Percentiles rank a stretch among this genome's conserved stretches.
These are phyloP conservation scores for Helicoverpa zea DNA, from an alignment of 1,140 invertebrate genomes.

Conservation along the genomic window DNA sequence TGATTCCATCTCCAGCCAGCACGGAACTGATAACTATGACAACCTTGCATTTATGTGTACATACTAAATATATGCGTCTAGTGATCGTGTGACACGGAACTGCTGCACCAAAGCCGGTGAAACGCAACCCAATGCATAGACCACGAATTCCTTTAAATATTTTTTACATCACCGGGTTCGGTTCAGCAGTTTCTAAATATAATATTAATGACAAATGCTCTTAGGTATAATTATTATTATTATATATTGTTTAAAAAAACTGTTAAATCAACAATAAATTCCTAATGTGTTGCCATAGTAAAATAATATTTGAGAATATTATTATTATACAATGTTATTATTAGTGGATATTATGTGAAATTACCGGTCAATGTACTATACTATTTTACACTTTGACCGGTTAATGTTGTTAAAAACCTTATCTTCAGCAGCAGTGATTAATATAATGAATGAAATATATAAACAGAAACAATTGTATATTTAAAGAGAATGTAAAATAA, in stretches of 20 bases:
- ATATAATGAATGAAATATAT: not conserved
- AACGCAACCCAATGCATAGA: not conserved
- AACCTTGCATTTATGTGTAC: constrained; percentile 27
- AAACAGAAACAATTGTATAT: constrained; percentile 4
- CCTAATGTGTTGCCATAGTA: constrained; percentile 51
- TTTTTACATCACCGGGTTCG: not conserved
- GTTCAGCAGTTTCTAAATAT: not conserved
- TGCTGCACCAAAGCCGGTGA: not conserved
- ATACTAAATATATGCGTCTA: constrained; percentile 29
- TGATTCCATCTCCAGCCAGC: not conserved
- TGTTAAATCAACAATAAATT: constrained; percentile 40
- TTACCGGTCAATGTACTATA: not conserved
- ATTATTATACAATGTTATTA: constrained; percentile 29
- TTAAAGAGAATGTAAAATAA: not conserved
- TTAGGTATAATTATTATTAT: constrained; percentile 2
- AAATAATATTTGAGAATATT: constrained; percentile 32
- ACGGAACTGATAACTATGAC: constrained; percentile 12
- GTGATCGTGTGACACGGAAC: not conserved
- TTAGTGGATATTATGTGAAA: constrained; percentile 9
- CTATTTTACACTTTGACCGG: not conserved
- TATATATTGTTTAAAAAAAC: constrained; percentile 12
- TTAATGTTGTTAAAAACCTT: not conserved
- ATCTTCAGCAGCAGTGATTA: not conserved
- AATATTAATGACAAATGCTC: constrained; percentile 17
- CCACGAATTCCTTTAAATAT: not conserved